Evolutionary conservation across 2,113 vertebrate species (phyloP).

Genomic region (Gopherus flavomarginatus): DNA sequence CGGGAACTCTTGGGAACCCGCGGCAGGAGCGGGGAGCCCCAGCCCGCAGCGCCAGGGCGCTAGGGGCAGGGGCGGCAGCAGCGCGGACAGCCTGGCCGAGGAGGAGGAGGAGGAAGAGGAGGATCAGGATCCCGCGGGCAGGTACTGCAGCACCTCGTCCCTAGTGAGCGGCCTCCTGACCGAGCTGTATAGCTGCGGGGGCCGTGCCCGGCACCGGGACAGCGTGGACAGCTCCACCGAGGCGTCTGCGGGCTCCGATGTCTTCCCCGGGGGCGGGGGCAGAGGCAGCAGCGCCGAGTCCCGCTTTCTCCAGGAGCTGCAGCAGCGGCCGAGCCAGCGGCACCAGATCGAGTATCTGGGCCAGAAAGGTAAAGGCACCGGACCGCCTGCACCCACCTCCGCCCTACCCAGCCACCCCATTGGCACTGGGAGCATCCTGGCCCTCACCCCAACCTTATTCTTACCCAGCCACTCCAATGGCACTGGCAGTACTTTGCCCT

Average conservation of each 20-base stretch:
- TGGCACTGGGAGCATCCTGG: no score
- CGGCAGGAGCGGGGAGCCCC: no score
- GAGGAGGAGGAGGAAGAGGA: conserved; percentile 24
- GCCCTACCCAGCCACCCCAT: not conserved
- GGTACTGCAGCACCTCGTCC: conserved; percentile 79
- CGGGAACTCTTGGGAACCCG: not conserved
- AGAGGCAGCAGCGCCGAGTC: conserved; percentile 81
- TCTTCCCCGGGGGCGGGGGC: conserved; percentile 81
- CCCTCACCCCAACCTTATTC: not conserved
- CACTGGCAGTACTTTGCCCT: no score
- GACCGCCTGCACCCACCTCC: no score
- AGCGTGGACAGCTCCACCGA: conserved; percentile 93
- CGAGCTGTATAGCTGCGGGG: conserved; percentile 89
- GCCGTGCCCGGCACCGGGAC: conserved; percentile 69
- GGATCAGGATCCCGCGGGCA: not conserved
- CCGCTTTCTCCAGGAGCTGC: conserved; percentile 85
- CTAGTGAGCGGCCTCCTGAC: conserved; percentile 93
- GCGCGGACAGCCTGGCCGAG: conserved; percentile 46
- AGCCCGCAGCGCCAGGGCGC: not conserved
- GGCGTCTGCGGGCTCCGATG: conserved; percentile 87
- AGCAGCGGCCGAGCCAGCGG: conserved; percentile 83
- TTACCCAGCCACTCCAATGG: no score
- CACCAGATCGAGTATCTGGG: conserved; percentile 88
- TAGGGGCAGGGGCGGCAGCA: conserved; percentile 15
- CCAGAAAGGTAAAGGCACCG: conserved; percentile 88